Base-by-base conservation (phyloP, 2,797 vertebrate species). In the Cygnus olor region DNA sequence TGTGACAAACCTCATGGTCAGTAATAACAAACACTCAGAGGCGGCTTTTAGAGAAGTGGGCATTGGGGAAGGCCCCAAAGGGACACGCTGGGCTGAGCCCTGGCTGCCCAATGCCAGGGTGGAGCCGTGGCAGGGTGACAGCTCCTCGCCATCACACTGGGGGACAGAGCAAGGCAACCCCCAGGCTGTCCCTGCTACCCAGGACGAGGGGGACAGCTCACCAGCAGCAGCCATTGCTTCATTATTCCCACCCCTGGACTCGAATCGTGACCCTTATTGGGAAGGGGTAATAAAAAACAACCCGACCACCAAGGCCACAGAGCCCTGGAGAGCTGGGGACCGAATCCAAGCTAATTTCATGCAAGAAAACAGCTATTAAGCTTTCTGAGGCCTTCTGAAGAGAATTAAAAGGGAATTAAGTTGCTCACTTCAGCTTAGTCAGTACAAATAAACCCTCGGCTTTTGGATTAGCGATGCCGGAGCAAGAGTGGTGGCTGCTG, bases 401-500 rank as follows among this genome's bases (percentile, higher is more conserved):
- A 87, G 96, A 96, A 93, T 80, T 81, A 74, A 94, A 94, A 61
- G 49, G 78, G 90, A 93, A 94, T 96, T 93, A 85, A 77, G 49
- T 89, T 87, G 76, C 91, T 81, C 83, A 57, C 58, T 89, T 89
- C 83, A 91, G 82, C 64, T 95, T 92, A 95, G 63, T 76, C 87
- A 85, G 85, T 95, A 94, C 96, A 95, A 96, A 97, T 93, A 94
- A 94, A 87, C 84, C 85, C 73, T 94, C 45, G 16, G 73, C 89
- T 94, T 78, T 57, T 94, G 94, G 92, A 92, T 97, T 96, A 96
- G 70, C 61, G 54, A 36, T 69, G 57, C 73, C 2, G 5, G 76
- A 88, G 10, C 78, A 49, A 53, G 61, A 94, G 72, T 8, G 0
- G 49, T 5, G 17, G 40, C 25, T 47, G 71, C 68, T 72, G 56